phyloP scores from a whole-genome alignment of 1,140 invertebrate genomes.

The Lysiphlebus fabarum region DNA sequence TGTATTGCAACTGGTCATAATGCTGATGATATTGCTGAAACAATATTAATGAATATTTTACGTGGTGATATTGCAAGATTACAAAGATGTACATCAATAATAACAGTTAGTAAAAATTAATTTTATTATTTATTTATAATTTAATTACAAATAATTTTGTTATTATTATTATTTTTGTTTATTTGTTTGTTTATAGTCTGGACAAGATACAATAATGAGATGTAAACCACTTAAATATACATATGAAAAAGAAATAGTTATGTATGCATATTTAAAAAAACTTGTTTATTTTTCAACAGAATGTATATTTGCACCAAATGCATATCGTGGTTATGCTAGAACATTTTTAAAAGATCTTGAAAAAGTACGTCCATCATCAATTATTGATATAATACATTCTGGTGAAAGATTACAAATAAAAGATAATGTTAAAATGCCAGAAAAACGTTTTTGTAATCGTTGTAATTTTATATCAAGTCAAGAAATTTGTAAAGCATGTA shows the following conservation, averaged over 20 bases:
- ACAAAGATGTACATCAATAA: conserved; percentile 84
- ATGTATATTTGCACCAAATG: conserved; percentile 97
- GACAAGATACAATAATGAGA: conserved; percentile 83
- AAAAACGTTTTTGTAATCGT: conserved; percentile 73
- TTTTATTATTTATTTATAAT: background rate
- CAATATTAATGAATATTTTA: conserved; percentile 96
- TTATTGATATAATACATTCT: conserved; percentile 97
- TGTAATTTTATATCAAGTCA: conserved; percentile 97
- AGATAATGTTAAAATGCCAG: conserved; percentile 77
- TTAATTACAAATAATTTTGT: conserved; percentile 15
- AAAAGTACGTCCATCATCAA: conserved; percentile 86
- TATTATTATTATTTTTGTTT: conserved; percentile 20
- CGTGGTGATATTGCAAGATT: conserved; percentile 94
- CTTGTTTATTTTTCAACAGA: conserved; percentile 99
- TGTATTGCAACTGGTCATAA: conserved; percentile 98
- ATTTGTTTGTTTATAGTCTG: conserved; percentile 61
- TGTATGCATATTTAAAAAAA: conserved; percentile 97
- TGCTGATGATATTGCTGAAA: conserved; percentile 99
- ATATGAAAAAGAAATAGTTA: conserved; percentile 99
- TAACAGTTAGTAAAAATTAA: conserved; percentile 61
- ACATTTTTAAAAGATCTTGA: conserved; percentile 95
- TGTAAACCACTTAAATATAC: conserved; percentile 98
- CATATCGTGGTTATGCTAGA: conserved; percentile 92
- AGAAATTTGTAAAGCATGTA: conserved; percentile 93
- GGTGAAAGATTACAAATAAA: conserved; percentile 85